Conservation (phyloP, 2,888 invertebrate genomes). For the Dysmachus trigonus region DNA sequence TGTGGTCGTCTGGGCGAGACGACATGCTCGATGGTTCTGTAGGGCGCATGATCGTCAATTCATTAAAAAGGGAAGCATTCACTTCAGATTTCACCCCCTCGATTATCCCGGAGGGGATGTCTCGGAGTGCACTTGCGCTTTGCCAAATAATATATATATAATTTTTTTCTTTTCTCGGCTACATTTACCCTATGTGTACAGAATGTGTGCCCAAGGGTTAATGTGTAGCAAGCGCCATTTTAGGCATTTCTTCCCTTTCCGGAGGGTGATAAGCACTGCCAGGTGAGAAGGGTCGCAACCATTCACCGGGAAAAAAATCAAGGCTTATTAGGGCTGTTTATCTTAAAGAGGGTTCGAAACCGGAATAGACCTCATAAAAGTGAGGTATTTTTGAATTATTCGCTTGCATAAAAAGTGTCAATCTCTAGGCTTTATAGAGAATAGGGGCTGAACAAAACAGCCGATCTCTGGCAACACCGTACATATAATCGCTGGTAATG, state of each 20-base stretch:
- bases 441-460: neutral
- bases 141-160: neutral
- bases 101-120: neutral
- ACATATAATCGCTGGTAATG: neutral
- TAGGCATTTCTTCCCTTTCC: constrained; percentile 3
- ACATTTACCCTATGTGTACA: neutral
- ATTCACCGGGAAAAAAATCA: neutral
- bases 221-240: constrained; percentile 23
- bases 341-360: neutral
- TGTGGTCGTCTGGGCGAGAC: neutral
- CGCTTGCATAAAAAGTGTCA: neutral
- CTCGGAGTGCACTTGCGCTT: neutral
- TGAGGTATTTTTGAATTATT: neutral
- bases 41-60: neutral
- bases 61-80: neutral
- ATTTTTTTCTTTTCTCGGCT: neutral
- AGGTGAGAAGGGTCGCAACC: neutral
- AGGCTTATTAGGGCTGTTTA: neutral
- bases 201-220: constrained; percentile 9
- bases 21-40: neutral
- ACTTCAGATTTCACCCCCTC: neutral
- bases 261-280: constrained; percentile 8
- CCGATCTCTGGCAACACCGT: neutral
- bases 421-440: neutral
- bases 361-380: neutral